Evolutionary conservation across 2,888 invertebrate species (phyloP).

Genomic region (Stenodera caucasica): DNA sequence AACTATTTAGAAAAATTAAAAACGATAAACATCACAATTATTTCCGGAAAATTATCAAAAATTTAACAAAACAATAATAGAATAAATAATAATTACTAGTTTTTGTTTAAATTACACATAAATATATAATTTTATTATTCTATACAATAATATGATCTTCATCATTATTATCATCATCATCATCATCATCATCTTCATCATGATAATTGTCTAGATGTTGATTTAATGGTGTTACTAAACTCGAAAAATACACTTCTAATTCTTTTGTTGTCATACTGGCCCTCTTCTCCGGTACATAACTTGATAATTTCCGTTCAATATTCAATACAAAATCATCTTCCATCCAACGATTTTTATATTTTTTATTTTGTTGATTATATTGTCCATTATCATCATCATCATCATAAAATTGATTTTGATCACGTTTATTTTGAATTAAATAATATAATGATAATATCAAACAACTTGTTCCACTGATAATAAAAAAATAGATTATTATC

Average conservation of each 20-base stretch:
- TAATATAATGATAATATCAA: slow-evolving; percentile 58
- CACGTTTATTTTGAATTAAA: slow-evolving; percentile 35
- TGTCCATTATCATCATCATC: too few species aligned
- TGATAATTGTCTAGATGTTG: slow-evolving; percentile 13
- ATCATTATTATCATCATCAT: neutral
- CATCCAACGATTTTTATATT: slow-evolving; percentile 42
- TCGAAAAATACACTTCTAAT: slow-evolving; percentile 47
- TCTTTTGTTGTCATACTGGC: slow-evolving; percentile 46
- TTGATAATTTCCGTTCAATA: slow-evolving; percentile 45
- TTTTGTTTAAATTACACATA: too few species aligned
- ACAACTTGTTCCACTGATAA: slow-evolving; percentile 59
- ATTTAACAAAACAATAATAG: too few species aligned
- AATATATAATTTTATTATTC: too few species aligned
- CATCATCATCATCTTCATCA: neutral
- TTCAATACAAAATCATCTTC: slow-evolving; percentile 43
- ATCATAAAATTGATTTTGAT: neutral
- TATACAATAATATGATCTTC: neutral
- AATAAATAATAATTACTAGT: too few species aligned
- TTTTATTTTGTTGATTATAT: slow-evolving; percentile 20
- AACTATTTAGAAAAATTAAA: too few species aligned
- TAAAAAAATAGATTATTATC: slow-evolving; percentile 59
- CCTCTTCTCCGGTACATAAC: slow-evolving; percentile 44
- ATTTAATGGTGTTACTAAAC: slow-evolving; percentile 36
- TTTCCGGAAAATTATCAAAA: too few species aligned
- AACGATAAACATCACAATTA: too few species aligned